Evolutionary conservation across 1,140 invertebrate genomes (phyloP), one percentile per base, ranked within the genome.

Genomic region (Eurosta solidaginis): DNA sequence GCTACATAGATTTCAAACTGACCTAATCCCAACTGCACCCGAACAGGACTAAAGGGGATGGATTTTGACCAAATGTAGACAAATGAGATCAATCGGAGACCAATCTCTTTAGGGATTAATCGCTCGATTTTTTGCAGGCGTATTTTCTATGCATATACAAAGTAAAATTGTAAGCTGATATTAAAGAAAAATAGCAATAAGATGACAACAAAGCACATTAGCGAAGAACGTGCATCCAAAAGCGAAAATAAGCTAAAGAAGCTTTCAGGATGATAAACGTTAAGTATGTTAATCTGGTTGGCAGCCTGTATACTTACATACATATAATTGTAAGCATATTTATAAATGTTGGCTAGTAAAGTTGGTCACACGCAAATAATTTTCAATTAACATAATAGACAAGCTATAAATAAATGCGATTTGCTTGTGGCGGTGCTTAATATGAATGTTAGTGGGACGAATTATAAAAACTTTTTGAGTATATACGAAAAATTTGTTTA

Each of bases 371-470:
- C 25, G 40, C 42, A 74, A 74, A 74, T 74, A 74, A 44, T 36
- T 74, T 33, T 36, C 68, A 45, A 74, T 74, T 74, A 74, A 44
- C 68, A 74, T 74, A 74, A 44, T 74, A 36, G 68, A 74, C 40
- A 74, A 44, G 68, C 42, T 74, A 44, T 42, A 33, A 74, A 74
- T 36, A 74, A n/a, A n/a, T 44, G n/a, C 42, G 12, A 44, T 36
- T 17, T 59, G 54, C 27, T 59, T 33, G 54, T 22, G 29, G 33
- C 29, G 17, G 5, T 17, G n/a, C 33, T 45, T 42, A 74, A 74
- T 74, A 74, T 45, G 12, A 42, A 74, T 12, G 40, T 74, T 40
- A 68, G 36, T 68, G 10, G 17, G 7, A 22, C 29, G 6, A 59
- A 33, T n/a, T 29, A 59, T 2, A 10, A 7, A 33, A n/a, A n/a